Percentiles rank a stretch among this genome's conserved stretches.
Conservation (phyloP, 2,797 vertebrate species). For the Eurystomus glaucurus region DNA sequence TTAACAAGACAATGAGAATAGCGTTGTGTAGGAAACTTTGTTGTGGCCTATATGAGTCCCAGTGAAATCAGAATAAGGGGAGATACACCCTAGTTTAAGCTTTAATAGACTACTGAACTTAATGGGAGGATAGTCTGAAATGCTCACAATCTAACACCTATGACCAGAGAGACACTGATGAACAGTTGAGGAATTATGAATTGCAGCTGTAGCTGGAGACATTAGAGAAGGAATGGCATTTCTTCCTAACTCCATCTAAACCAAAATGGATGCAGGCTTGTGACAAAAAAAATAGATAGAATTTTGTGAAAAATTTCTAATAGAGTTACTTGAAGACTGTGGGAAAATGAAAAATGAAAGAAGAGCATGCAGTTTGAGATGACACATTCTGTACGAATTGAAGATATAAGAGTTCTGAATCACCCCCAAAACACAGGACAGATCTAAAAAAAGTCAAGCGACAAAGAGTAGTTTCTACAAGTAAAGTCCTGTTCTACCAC, state of each 20-base stretch:
- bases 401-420: not conserved
- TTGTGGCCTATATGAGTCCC: not conserved
- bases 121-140: not conserved
- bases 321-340: not conserved
- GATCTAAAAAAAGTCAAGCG: not conserved
- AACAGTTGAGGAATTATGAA: not conserved
- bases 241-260: not conserved
- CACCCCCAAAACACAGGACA: not conserved
- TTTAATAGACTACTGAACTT: not conserved
- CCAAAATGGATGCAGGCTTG: not conserved
- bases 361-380: not conserved
- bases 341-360: not conserved
- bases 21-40: rapidly evolving
- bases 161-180: not conserved
- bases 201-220: not conserved
- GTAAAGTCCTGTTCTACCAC: not conserved
- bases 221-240: not conserved
- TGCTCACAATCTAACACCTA: rapidly evolving
- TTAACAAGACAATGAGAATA: not conserved
- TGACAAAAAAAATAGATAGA: not conserved
- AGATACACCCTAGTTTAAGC: not conserved
- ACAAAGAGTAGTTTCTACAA: not conserved
- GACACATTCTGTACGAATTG: not conserved
- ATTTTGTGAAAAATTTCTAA: not conserved
- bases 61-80: not conserved